Evolutionary conservation across 2,797 vertebrate genomes (phyloP).

Genomic region (Tokudaia muenninki): DNA sequence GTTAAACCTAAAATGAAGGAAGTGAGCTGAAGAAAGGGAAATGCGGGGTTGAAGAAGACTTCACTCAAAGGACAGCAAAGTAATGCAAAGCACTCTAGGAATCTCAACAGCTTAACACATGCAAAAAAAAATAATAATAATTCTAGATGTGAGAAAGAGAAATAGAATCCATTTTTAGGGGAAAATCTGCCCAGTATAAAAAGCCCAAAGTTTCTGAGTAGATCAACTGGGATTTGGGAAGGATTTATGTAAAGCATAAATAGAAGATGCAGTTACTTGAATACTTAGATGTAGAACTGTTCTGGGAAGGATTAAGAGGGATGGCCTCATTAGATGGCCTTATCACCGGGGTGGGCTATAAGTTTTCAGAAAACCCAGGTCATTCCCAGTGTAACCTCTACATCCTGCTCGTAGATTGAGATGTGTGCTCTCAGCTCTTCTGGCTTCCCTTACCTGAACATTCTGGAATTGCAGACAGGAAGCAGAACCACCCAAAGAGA

Average conservation of each 20-base stretch:
- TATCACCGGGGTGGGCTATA: neutral
- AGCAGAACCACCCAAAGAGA: neutral
- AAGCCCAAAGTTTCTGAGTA: neutral
- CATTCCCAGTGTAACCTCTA: neutral
- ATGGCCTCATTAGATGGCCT: neutral
- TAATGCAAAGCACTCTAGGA: neutral
- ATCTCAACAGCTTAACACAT: neutral
- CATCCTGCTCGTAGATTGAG: neutral
- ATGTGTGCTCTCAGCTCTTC: neutral
- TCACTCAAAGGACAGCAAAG: conserved; percentile 1
- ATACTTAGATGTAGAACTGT: neutral
- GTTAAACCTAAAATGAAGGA: conserved; percentile 1
- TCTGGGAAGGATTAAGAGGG: neutral
- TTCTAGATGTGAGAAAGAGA: neutral
- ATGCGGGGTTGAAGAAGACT: neutral
- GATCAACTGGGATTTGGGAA: neutral
- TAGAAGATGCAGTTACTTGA: neutral
- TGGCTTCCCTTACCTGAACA: too few species aligned
- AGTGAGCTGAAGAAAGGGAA: conserved; percentile 9
- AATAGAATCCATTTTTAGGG: neutral
- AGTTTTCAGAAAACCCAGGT: neutral
- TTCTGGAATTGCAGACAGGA: neutral
- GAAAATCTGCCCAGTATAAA: neutral
- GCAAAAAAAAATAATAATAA: neutral
- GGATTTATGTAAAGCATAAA: conserved; percentile 8